These are phyloP conservation scores for Cheilosia vulpina DNA, from an alignment of 2,888 invertebrate genomes.

Conservation along the genomic window DNA sequence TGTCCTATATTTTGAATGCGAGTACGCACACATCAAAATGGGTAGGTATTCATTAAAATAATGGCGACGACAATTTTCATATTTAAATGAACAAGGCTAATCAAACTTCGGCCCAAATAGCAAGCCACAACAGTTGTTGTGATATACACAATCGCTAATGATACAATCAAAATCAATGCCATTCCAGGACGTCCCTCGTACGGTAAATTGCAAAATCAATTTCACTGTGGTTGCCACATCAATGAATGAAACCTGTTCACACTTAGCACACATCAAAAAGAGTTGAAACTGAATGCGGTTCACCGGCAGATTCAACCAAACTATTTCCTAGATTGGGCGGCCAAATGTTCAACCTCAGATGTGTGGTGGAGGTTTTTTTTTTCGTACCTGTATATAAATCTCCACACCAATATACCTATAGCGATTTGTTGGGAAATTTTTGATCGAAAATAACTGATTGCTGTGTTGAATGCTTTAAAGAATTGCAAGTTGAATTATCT, in stretches of 20 bases:
- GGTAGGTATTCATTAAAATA: no score
- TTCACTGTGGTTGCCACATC: conserved; percentile 53
- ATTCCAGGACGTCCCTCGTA: background rate
- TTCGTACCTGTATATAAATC: background rate
- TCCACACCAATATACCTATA: no score
- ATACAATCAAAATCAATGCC: conserved; percentile 48
- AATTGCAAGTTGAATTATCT: background rate
- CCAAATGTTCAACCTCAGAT: conserved; percentile 26
- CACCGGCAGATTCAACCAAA: conserved; percentile 29
- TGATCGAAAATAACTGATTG: background rate
- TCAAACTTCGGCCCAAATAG: background rate
- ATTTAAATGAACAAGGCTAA: conserved; percentile 4
- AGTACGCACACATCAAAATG: no score
- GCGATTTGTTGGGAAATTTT: background rate
- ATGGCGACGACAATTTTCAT: no score
- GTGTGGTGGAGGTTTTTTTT: conserved; percentile 15
- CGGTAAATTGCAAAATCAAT: conserved; percentile 48
- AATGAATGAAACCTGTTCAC: conserved; percentile 59
- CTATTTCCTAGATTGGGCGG: conserved; percentile 30
- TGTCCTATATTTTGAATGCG: no score
- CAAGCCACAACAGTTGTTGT: conserved; percentile 16
- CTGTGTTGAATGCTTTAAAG: background rate
- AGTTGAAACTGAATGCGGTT: conserved; percentile 49
- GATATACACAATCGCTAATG: conserved; percentile 32
- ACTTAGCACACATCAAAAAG: conserved; percentile 61